Evolutionary conservation across 2,113 vertebrate species (phyloP).

Genomic region (Actenoides lindsayi): DNA sequence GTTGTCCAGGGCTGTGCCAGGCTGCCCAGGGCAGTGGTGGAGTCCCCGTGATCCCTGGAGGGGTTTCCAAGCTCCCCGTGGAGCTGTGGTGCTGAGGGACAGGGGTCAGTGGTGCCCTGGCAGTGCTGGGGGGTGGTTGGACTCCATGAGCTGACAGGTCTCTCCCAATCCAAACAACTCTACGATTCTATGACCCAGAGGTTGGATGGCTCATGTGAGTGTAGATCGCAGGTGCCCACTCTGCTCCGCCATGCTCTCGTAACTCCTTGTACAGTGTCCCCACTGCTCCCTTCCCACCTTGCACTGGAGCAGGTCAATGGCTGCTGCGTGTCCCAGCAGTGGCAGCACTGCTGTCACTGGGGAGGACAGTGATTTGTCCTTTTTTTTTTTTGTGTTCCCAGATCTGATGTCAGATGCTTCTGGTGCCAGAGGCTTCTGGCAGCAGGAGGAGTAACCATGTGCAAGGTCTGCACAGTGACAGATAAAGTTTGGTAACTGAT

Average conservation of each 20-base stretch:
- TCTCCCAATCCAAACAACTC: too few species aligned
- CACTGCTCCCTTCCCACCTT: background rate
- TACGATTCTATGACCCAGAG: too few species aligned
- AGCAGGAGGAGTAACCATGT: background rate
- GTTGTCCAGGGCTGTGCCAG: too few species aligned
- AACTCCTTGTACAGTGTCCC: rapidly evolving
- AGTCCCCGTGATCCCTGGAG: too few species aligned
- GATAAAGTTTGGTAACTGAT: background rate
- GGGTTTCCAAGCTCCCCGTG: too few species aligned
- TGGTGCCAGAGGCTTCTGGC: background rate
- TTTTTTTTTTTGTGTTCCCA: background rate
- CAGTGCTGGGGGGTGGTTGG: too few species aligned
- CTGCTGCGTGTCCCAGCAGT: background rate
- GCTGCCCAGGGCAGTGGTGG: too few species aligned
- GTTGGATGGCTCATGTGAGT: background rate
- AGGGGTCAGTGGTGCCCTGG: too few species aligned
- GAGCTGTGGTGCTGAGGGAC: too few species aligned
- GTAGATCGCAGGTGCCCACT: background rate
- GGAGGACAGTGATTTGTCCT: background rate
- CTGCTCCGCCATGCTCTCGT: background rate
- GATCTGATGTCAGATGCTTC: background rate
- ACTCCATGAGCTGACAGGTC: too few species aligned
- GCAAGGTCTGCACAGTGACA: background rate
- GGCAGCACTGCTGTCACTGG: background rate
- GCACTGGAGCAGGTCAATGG: rapidly evolving